These are phyloP conservation scores for Gadopsis marmoratus DNA, from an alignment of 2,797 vertebrate genomes.

Conservation along the genomic window DNA sequence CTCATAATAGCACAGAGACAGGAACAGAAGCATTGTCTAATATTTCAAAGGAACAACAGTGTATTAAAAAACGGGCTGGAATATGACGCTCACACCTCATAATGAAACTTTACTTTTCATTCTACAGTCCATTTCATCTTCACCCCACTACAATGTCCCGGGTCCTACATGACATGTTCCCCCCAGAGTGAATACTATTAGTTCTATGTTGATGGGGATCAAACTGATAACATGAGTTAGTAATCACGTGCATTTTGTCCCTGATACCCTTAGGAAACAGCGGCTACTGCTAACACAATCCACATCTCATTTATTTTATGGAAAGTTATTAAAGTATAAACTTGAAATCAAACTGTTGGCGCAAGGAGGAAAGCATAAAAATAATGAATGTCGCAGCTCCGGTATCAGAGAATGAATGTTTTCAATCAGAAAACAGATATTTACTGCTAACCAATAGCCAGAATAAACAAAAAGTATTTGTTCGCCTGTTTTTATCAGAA, in stretches of 20 bases:
- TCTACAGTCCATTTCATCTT: slow-evolving; percentile 73
- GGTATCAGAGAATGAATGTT: slow-evolving; percentile 45
- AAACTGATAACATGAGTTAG: slow-evolving; percentile 86
- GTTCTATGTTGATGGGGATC: slow-evolving; percentile 83
- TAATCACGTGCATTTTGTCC: slow-evolving; percentile 82
- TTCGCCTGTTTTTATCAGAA: slow-evolving; percentile 1
- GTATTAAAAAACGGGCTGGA: slow-evolving; percentile 38
- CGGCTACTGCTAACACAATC: slow-evolving; percentile 76
- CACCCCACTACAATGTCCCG: slow-evolving; percentile 51
- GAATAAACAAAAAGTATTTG: slow-evolving; percentile 28
- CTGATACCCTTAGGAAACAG: slow-evolving; percentile 72
- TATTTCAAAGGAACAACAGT: slow-evolving; percentile 57
- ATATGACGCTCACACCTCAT: slow-evolving; percentile 70
- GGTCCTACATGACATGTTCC: slow-evolving; percentile 71
- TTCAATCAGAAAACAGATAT: slow-evolving; percentile 68
- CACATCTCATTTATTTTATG: slow-evolving; percentile 84
- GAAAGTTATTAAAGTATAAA: slow-evolving; percentile 83
- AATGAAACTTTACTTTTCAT: slow-evolving; percentile 83
- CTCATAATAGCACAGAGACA: slow-evolving; percentile 19
- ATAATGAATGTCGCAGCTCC: slow-evolving; percentile 70
- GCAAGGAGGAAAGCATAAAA: slow-evolving; percentile 68
- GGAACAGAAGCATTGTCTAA: slow-evolving; percentile 27
- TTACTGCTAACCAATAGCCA: slow-evolving; percentile 45
- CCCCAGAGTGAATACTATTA: slow-evolving; percentile 67
- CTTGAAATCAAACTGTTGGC: slow-evolving; percentile 80